phyloP scores from a whole-genome alignment of 1,140 invertebrate genomes.

The Tribolium castaneum region DNA sequence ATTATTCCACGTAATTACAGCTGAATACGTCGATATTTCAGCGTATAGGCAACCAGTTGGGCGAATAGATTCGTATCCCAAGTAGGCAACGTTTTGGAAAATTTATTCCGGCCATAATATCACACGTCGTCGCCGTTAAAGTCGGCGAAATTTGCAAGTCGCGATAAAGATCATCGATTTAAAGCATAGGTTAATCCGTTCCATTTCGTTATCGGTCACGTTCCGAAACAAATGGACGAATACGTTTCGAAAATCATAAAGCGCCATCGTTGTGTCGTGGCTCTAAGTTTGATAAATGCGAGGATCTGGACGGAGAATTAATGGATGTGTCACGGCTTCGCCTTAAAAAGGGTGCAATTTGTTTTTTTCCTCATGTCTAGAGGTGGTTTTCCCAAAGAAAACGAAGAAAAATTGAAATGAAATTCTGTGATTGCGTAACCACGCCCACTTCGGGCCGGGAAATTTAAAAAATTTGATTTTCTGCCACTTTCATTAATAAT shows the following conservation, averaged over 20 bases:
- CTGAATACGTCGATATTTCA: background rate
- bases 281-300: background rate
- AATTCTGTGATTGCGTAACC: background rate
- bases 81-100: too few relatives aligned
- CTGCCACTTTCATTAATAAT: constrained; percentile 1
- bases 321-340: background rate
- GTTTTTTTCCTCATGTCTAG: background rate
- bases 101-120: constrained; percentile 16
- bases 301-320: background rate
- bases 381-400: background rate
- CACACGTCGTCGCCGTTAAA: constrained; percentile 10
- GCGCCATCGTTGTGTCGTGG: background rate
- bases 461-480: background rate
- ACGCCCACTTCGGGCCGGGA: background rate
- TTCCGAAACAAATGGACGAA: background rate
- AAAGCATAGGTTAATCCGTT: constrained; percentile 20
- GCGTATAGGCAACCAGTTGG: background rate
- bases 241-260: constrained; percentile 28
- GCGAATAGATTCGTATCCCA: too few relatives aligned
- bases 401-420: background rate
- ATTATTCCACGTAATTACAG: background rate
- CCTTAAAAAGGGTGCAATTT: background rate
- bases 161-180: constrained; percentile 34
- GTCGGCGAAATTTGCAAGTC: constrained; percentile 21
- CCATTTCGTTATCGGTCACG: constrained; percentile 10